A percentile compares a stretch with the other conserved stretches of the same genome.
phyloP scores from a whole-genome alignment of 2,113 vertebrate genomes.

The Chauna torquata region DNA sequence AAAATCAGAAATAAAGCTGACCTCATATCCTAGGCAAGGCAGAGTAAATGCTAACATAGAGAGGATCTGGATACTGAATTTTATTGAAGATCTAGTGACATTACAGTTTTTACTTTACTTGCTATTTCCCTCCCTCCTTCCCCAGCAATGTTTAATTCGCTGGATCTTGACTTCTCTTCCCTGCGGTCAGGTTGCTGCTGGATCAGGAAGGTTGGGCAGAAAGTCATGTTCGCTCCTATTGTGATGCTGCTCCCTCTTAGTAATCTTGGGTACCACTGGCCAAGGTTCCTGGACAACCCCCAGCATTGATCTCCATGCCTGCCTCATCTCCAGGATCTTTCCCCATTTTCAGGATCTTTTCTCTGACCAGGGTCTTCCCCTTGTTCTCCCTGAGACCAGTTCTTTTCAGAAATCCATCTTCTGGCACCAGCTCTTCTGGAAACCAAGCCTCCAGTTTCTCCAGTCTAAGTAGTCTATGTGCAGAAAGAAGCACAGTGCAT shows the following conservation, averaged over 20 bases:
- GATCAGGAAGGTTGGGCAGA: not conserved
- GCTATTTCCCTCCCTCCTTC: not conserved
- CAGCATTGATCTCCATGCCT: not conserved
- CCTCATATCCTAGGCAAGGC: not conserved
- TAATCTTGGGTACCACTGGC: not conserved
- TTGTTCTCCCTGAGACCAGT: not conserved
- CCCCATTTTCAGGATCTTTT: not conserved
- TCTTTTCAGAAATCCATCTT: not conserved
- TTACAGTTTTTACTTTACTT: not conserved
- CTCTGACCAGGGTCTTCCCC: not conserved
- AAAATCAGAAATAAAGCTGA: not conserved
- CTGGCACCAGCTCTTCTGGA: not conserved
- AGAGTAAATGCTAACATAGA: not conserved
- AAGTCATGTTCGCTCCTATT: fast-evolving
- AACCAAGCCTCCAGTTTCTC: not conserved
- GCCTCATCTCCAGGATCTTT: not conserved
- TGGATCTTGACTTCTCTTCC: not conserved
- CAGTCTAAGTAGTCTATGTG: not conserved
- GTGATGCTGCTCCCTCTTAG: not conserved
- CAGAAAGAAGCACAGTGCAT: not conserved
- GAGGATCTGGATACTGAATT: not conserved
- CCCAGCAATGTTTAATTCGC: not conserved
- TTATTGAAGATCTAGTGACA: not conserved
- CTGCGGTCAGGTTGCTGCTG: not conserved
- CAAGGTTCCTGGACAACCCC: not conserved